phyloP scores from a whole-genome alignment of 2,888 invertebrate genomes.

The Chymomyza procnemis region DNA sequence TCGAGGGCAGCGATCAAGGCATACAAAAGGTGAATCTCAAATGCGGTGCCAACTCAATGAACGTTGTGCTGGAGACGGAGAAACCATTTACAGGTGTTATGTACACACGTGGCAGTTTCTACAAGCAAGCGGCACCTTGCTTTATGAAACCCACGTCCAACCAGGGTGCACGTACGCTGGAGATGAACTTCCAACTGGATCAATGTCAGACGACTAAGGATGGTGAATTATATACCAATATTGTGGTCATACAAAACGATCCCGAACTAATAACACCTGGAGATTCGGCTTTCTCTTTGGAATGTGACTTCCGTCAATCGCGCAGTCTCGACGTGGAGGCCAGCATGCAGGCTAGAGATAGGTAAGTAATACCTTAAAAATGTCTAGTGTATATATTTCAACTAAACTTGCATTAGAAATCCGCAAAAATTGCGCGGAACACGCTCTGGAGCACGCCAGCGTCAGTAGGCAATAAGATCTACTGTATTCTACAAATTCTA shows the following conservation, averaged over 20 bases:
- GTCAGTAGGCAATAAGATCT: conserved; percentile 64
- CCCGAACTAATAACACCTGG: conserved; percentile 83
- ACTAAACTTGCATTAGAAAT: conserved; percentile 66
- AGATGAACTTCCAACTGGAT: conserved; percentile 81
- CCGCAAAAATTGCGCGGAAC: conserved; percentile 78
- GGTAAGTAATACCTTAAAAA: conserved; percentile 60
- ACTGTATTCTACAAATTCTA: conserved; percentile 39
- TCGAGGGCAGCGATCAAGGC: conserved; percentile 81
- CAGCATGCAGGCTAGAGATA: conserved; percentile 78
- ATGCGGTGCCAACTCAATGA: conserved; percentile 81
- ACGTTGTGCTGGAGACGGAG: conserved; percentile 79
- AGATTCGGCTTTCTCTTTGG: conserved; percentile 83
- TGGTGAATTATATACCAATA: conserved; percentile 81
- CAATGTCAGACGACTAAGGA: conserved; percentile 81
- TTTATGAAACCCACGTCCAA: conserved; percentile 80
- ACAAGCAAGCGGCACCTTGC: conserved; percentile 81
- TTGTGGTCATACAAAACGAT: conserved; percentile 84
- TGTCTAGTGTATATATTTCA: conserved; percentile 12
- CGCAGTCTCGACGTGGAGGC: conserved; percentile 80
- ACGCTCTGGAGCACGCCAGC: conserved; percentile 76
- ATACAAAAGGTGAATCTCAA: conserved; percentile 81
- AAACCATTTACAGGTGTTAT: conserved; percentile 82
- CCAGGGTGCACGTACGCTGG: conserved; percentile 78
- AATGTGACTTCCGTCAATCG: conserved; percentile 82
- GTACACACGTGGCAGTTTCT: conserved; percentile 82